Conservation (phyloP, 2,888 invertebrate species). For the Baccha elongata region DNA sequence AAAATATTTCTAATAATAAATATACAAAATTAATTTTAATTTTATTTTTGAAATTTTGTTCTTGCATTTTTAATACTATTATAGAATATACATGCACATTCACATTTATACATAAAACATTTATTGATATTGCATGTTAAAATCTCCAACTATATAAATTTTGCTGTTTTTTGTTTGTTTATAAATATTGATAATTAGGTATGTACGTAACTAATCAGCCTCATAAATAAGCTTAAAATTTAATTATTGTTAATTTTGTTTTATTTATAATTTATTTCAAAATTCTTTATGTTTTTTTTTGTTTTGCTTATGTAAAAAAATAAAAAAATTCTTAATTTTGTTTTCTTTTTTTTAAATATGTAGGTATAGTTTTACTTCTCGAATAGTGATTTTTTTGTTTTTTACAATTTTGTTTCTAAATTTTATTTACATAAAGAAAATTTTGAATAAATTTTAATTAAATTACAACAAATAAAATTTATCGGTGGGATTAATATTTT, state of each 20-base stretch:
- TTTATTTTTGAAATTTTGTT: conserved; percentile 44
- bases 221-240: conserved; percentile 76
- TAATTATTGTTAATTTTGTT: conserved; percentile 72
- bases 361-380: conserved; percentile 53
- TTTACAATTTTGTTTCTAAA: conserved; percentile 27
- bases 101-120: conserved; percentile 49
- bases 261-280: conserved; percentile 23
- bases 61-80: conserved; percentile 37
- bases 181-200: conserved; percentile 73
- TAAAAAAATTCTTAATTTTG: conserved; percentile 45
- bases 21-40: conserved; percentile 56
- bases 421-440: conserved; percentile 57
- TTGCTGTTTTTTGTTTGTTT: conserved; percentile 39
- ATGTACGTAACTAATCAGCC: conserved; percentile 76
- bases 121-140: conserved; percentile 61
- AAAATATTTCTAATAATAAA: conserved; percentile 45
- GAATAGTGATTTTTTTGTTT: conserved; percentile 47
- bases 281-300: conserved; percentile 51
- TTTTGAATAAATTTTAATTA: conserved; percentile 10
- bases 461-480: conserved; percentile 30
- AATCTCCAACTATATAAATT: conserved; percentile 42
- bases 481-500: conserved; percentile 73
- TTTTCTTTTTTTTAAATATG: conserved; percentile 48
- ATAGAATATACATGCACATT: conserved; percentile 39
- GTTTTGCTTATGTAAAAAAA: conserved; percentile 62